Base-by-base conservation (phyloP, 2,888 invertebrate genomes). In the Callosobruchus maculatus region DNA sequence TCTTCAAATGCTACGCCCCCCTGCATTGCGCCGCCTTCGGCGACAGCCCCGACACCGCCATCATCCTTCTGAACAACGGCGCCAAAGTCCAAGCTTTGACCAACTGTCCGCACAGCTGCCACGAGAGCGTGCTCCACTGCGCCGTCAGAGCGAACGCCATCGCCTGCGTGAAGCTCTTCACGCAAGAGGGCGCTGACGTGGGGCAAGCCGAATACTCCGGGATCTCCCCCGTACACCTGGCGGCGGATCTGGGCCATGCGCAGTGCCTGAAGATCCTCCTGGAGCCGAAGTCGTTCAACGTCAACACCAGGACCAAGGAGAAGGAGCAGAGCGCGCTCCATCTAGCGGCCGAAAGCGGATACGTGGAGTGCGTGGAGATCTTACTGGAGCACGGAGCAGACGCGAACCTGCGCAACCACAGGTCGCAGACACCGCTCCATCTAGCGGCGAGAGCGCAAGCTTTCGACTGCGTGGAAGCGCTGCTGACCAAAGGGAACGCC, bases 21-120 rank as follows among this genome's bases (percentile, higher is more conserved):
- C 89, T 97, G 75, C 97, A 97, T 86, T 96, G 95, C 84, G 95
- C 97, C 20, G 96, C 96, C 49, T 95, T 96, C 87, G 95, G 96
- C 20, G 95, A 96, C 83, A 93, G 95, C 77, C 91, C 93, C 72
- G 92, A 94, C 82, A 95, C 95, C 20, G 93, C 94, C 73, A 92
- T 92, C 86, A 90, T 95, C 83, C 90, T 97, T 76, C 90, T 96
- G 77, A 91, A 91, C 77, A 90, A 90, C 77, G 93, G 93, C 21
- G 92, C 95, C 72, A 90, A 91, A 76, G 91, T 95, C 71, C 87
- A 88, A 77, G 90, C 91, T 77, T 88, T 92, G 74, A 91, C 93
- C 68, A 92, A 91, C 22, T 93, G 87, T 31, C 83, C 86, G 4
- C 87, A 82, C 74, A 86, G 92, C 81, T 91, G 91, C 82, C 93